These are phyloP conservation scores for Enteromius viviparus DNA, from an alignment of 2,797 vertebrate genomes.

Conservation along the genomic window DNA sequence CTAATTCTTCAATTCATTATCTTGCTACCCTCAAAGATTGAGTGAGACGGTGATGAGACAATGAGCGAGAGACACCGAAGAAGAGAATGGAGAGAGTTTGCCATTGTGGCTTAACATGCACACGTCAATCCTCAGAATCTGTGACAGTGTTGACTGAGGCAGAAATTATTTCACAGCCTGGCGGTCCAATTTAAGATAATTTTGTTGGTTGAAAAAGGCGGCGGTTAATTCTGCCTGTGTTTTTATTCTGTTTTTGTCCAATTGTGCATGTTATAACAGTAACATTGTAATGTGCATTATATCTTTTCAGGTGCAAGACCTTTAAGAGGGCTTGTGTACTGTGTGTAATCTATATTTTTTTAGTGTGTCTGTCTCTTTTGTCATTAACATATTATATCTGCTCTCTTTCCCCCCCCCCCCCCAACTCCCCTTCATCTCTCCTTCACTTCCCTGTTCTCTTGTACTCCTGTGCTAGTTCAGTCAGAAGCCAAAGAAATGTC, in stretches of 20 bases:
- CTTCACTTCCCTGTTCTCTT: constrained; percentile 18
- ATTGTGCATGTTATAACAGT: constrained; percentile 9
- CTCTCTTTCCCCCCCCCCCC: neutral
- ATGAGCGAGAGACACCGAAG: constrained; percentile 25
- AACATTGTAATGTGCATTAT: too few relatives aligned
- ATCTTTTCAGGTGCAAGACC: constrained; percentile 19
- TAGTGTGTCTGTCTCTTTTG: neutral
- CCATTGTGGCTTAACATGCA: constrained; percentile 31
- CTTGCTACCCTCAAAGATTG: constrained; percentile 72
- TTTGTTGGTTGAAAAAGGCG: constrained; percentile 5
- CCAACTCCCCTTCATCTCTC: constrained; percentile 10
- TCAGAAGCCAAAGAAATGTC: constrained; percentile 58
- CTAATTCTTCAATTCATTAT: constrained; percentile 74
- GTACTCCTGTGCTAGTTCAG: constrained; percentile 46
- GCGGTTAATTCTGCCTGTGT: neutral
- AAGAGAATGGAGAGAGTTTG: constrained; percentile 38
- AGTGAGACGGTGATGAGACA: constrained; percentile 60
- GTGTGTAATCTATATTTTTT: neutral
- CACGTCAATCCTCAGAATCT: constrained; percentile 11
- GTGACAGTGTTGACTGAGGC: constrained; percentile 38
- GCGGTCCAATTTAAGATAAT: constrained; percentile 39
- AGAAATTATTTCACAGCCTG: constrained; percentile 43
- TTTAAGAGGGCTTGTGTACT: neutral
- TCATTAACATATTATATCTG: constrained; percentile 25
- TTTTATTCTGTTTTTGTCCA: constrained; percentile 16